Evolutionary conservation across 1,140 invertebrate species (phyloP), one percentile per base, ranked within the genome.

Genomic region (Tribolium castaneum): DNA sequence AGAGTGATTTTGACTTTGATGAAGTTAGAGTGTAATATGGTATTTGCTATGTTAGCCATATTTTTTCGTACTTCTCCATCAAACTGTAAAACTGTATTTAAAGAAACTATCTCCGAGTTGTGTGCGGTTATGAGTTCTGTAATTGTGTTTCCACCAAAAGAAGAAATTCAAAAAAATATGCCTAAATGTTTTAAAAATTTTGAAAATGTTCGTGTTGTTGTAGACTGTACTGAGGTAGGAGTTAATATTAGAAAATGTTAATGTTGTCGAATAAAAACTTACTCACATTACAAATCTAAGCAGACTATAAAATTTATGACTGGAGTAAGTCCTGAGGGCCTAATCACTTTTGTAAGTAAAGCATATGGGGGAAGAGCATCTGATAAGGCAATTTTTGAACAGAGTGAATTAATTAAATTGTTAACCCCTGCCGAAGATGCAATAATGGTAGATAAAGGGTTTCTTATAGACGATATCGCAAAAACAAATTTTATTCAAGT

Each of bases 221-320:
- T 39, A 39, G 34, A 39, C 9, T 39, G 34, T 39, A 39, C 34
- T 39, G 34, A 39, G 9, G 34, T 39, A 39, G 34, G 34, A 7
- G 34, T 39, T 39, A 39, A 39, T 6, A 39, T 39, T 7, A 39
- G 34, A 39, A 39, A 39, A 10, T 39, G 34, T 10, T 39, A 2
- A 10, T 39, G 34, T n/a, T 51, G 50, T 16, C 50, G 14, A 1
- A 56, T 56, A 16, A 56, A 56, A 56, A 14, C 13, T 3, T 56
- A 56, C 16, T 56, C 52, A 19, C 52, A 56, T 56, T 56, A 56
- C 14, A 56, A 56, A 22, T 70, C 19, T 50, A 77, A 14, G 78
- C 80, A 39, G 4, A 86, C 83, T 25, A 73, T 79, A 22, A 87
- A 85, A 80, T 74, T 82, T 62, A 76, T 86, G 70, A 82, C 82